Evolutionary conservation across 1,140 invertebrate genomes (phyloP).

Genomic region (Pogonus chalceus): DNA sequence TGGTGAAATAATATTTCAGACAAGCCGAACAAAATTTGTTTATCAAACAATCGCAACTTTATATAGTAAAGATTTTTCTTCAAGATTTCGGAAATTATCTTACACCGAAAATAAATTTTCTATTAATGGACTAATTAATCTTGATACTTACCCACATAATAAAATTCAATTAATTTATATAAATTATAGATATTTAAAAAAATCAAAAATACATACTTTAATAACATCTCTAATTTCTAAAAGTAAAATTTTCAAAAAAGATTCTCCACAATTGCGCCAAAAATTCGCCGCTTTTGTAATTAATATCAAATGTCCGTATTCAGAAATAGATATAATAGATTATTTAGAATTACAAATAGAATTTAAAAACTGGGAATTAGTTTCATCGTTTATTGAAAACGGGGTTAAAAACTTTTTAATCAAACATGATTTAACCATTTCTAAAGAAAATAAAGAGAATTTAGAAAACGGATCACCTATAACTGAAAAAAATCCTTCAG

Average conservation of each 20-base stretch:
- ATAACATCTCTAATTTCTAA: conserved; percentile 38
- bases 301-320: conserved; percentile 46
- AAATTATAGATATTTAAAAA: conserved; percentile 46
- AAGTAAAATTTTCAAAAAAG: conserved; percentile 16
- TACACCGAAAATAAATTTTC: conserved; percentile 40
- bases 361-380: conserved; percentile 47
- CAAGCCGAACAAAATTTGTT: conserved; percentile 41
- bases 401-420: conserved; percentile 34
- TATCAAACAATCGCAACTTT: conserved; percentile 41
- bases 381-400: conserved; percentile 43
- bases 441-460: conserved; percentile 6
- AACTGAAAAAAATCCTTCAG: background rate
- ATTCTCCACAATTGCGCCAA: conserved; percentile 27
- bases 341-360: conserved; percentile 44
- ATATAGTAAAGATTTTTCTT: conserved; percentile 37
- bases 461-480: background rate
- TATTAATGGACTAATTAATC: conserved; percentile 44
- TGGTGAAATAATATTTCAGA: conserved; percentile 44
- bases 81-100: conserved; percentile 38
- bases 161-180: conserved; percentile 51
- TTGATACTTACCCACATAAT: conserved; percentile 34
- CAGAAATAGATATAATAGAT: conserved; percentile 46
- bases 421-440: conserved; percentile 11
- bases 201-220: conserved; percentile 42
- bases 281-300: conserved; percentile 46